These are phyloP conservation scores for Mormyrus hasselquistii DNA, from an alignment of 2,797 vertebrate genomes.

Conservation along the genomic window DNA sequence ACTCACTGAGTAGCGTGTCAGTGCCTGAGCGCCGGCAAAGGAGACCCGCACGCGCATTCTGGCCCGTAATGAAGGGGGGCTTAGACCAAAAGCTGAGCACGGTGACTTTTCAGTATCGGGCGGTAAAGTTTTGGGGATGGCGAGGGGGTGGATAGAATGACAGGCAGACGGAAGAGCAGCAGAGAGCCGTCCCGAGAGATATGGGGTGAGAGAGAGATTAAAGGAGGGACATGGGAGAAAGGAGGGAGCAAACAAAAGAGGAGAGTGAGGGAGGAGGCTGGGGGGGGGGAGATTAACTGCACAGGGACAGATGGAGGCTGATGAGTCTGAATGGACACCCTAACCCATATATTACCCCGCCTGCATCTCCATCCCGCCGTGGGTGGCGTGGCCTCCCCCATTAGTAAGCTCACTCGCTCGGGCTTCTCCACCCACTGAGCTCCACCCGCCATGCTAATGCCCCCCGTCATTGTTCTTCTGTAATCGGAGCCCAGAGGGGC, in stretches of 20 bases:
- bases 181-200: constrained; percentile 21
- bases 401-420: background rate
- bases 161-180: constrained; percentile 18
- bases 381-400: background rate
- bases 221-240: constrained; percentile 16
- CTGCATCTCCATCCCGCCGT: background rate
- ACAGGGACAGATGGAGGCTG: background rate
- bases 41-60: constrained; percentile 41
- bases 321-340: background rate
- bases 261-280: background rate
- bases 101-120: constrained; percentile 44
- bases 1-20: constrained; percentile 30
- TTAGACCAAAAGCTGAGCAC: constrained; percentile 40
- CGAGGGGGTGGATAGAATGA: constrained; percentile 11
- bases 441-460: background rate
- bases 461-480: constrained; percentile 42
- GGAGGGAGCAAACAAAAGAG: background rate
- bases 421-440: background rate
- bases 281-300: background rate
- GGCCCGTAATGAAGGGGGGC: constrained; percentile 49
- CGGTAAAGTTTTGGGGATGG: background rate
- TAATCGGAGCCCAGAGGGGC: constrained; percentile 59
- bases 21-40: constrained; percentile 28
- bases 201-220: constrained; percentile 29
- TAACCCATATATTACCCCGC: background rate